A percentile compares a stretch with the other conserved stretches of the same genome.
These are phyloP conservation scores for Toxotes chatareus DNA, from an alignment of 2,113 vertebrate species.

Conservation along the genomic window DNA sequence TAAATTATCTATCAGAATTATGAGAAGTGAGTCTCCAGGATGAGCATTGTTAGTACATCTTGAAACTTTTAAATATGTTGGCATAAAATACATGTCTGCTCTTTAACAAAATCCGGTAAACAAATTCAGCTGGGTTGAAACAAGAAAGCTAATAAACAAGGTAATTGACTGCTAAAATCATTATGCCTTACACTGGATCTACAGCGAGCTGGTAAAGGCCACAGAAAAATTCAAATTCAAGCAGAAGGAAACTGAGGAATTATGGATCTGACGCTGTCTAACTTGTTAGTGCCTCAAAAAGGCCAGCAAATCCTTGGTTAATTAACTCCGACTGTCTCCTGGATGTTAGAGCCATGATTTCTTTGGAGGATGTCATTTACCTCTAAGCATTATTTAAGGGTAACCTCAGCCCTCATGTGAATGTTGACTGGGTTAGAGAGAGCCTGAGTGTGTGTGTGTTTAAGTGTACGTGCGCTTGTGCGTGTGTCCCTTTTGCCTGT, in stretches of 20 bases:
- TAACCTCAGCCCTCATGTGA: slow-evolving; percentile 42
- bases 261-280: background rate
- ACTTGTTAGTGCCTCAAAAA: background rate
- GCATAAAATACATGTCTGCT: background rate
- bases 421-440: slow-evolving; percentile 44
- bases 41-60: too few species aligned
- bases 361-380: slow-evolving; percentile 33
- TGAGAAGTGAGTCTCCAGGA: background rate
- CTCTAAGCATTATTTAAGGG: slow-evolving; percentile 43
- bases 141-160: background rate
- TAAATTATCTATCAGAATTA: background rate
- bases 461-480: slow-evolving; percentile 39
- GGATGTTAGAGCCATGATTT: slow-evolving; percentile 19
- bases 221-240: background rate
- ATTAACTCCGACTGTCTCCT: slow-evolving; percentile 36
- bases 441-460: slow-evolving; percentile 24
- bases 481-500: slow-evolving; percentile 62
- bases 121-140: background rate
- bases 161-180: background rate
- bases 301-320: slow-evolving; percentile 9
- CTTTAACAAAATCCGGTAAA: background rate
- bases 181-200: background rate
- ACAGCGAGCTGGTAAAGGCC: background rate
- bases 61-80: background rate
- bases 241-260: background rate